phyloP scores from a whole-genome alignment of 1,140 invertebrate genomes.

The Brevipalpus yothersi region DNA sequence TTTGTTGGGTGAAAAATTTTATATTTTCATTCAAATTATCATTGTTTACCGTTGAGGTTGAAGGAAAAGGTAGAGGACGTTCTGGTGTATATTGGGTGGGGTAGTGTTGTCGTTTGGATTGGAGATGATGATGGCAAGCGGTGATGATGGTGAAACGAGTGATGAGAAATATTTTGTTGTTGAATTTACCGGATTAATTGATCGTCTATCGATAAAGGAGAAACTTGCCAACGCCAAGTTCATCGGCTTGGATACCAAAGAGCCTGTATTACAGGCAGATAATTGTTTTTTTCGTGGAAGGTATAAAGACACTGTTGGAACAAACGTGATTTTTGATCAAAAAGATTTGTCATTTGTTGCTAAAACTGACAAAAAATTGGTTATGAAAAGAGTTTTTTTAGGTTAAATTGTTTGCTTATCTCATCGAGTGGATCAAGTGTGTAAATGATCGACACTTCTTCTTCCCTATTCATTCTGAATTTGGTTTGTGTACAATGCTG shows the following conservation, averaged over 20 bases:
- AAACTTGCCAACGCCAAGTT: not conserved
- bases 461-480: too few relatives aligned
- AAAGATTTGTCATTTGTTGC: not conserved
- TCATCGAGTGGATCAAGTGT: not conserved
- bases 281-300: not conserved
- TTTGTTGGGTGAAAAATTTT: too few relatives aligned
- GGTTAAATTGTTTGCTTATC: not conserved
- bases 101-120: too few relatives aligned
- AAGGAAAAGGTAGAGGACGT: too few relatives aligned
- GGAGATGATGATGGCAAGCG: too few relatives aligned
- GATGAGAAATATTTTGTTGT: not conserved
- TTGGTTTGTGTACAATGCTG: too few relatives aligned
- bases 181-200: not conserved
- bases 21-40: too few relatives aligned
- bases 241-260: not conserved
- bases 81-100: too few relatives aligned
- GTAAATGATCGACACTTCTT: too few relatives aligned
- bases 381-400: conserved; percentile 1
- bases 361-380: conserved; percentile 1
- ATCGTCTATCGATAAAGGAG: not conserved
- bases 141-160: not conserved
- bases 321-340: conserved; percentile 2
- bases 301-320: conserved; percentile 1
- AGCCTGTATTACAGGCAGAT: not conserved
- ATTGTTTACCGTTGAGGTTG: too few relatives aligned